Base-by-base conservation (phyloP, 2,113 vertebrate genomes). In the Dolichotis patagonum region DNA sequence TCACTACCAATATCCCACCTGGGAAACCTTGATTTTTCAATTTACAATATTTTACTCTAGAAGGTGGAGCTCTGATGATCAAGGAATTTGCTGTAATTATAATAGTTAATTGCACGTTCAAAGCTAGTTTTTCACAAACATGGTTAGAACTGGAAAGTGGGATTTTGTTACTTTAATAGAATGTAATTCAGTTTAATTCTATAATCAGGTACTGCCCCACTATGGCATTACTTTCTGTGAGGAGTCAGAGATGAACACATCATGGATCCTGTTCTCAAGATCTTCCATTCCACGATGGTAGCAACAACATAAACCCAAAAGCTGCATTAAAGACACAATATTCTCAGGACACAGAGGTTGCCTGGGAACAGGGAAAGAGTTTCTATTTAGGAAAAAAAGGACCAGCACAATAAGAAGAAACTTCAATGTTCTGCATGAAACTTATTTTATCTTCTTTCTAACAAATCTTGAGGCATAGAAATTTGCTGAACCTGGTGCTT, bases 401-500 rank as follows among this genome's bases (percentile, higher is more conserved):
- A 46, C 13, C 6, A 83, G 77, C 13, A 96, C 0, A 6, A 60
- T 32, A 32, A n/a, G 65, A 41, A 85, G 17, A 85, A 94, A 81
- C 12, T 56, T 82, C 35, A 80, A 77, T 9, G 38, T 93, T 96
- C 69, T 28, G 73, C 73, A 93, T 88, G 67, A 6, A 85, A 65
- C 41, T 54, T 91, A 28, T 91, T 82, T 1, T 38, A 22, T 83
- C 35, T 86, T 97, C 52, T 96, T 87, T 67, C 58, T 46, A 91
- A 49, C 3, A 96, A 92, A 65, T 17, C n/a, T 62, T 35, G 28
- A 75, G 26, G 7, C 38, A 38, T 87, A 49, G 75, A 77, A 82
- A 92, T 63, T 77, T 94, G 94, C 65, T 94, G 90, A 94, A 60
- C 3, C 38, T 41, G 35, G 30, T 63, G 43, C 63, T 94, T 96